A percentile compares a stretch with the other conserved stretches of the same genome.
phyloP scores from a whole-genome alignment of 2,888 invertebrate species.

The Tetheella fluctuosa region DNA sequence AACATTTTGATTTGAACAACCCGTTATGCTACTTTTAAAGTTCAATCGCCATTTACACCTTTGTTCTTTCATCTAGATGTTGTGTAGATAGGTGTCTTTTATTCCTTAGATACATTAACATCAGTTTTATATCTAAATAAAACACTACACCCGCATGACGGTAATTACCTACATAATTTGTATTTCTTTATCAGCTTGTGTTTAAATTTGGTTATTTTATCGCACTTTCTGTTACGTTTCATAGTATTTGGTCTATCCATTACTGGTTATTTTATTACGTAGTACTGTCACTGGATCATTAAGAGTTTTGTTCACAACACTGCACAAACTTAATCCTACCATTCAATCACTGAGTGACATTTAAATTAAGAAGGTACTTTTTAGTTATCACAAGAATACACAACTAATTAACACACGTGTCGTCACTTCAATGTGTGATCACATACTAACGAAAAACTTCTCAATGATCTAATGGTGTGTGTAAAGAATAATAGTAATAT shows the following conservation, averaged over 20 bases:
- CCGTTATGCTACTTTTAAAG: background rate
- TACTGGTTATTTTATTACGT: constrained; percentile 45
- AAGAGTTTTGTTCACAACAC: constrained; percentile 39
- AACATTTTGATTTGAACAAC: background rate
- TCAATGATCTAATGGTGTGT: constrained; percentile 58
- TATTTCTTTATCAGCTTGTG: constrained; percentile 74
- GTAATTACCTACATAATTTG: constrained; percentile 67
- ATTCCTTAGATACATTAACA: no score
- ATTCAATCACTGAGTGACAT: constrained; percentile 33
- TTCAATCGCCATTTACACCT: background rate
- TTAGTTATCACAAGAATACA: background rate
- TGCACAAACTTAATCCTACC: constrained; percentile 27
- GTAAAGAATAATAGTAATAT: constrained; percentile 40
- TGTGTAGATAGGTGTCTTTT: background rate
- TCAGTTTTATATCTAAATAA: no score
- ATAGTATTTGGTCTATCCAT: constrained; percentile 60
- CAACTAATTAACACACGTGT: constrained; percentile 49
- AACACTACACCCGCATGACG: constrained; percentile 25
- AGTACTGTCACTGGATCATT: constrained; percentile 36
- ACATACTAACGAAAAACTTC: constrained; percentile 58
- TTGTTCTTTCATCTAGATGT: background rate
- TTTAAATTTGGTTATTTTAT: constrained; percentile 74
- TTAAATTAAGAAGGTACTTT: constrained; percentile 27
- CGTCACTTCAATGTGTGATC: constrained; percentile 61
- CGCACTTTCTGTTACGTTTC: constrained; percentile 68